These are phyloP conservation scores for Lepus europaeus DNA, from an alignment of 2,113 vertebrate species.

Conservation along the genomic window DNA sequence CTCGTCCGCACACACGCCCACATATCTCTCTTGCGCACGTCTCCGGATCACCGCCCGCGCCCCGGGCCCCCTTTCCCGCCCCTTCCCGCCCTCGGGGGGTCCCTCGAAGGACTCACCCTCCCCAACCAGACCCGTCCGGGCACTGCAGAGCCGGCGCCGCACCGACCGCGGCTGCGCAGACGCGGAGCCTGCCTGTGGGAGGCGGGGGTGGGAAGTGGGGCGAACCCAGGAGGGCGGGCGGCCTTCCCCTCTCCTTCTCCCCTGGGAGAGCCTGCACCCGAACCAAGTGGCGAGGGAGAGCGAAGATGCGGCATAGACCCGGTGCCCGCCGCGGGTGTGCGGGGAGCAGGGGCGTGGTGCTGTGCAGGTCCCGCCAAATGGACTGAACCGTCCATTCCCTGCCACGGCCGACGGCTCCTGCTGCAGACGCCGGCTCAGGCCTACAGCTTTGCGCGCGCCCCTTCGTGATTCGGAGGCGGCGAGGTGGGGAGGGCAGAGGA, in stretches of 20 bases:
- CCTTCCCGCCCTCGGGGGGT: background rate
- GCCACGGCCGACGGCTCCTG: background rate
- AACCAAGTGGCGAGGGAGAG: no score
- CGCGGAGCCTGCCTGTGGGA: slow-evolving; percentile 8
- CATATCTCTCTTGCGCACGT: background rate
- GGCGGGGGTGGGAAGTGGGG: no score
- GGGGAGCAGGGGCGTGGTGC: no score
- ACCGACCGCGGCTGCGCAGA: slow-evolving; percentile 60
- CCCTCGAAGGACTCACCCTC: slow-evolving; percentile 69
- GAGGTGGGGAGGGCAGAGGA: no score
- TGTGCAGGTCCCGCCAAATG: background rate
- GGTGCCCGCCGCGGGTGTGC: rapidly evolving
- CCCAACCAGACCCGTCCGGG: background rate
- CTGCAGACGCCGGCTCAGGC: background rate
- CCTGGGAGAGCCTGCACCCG: background rate
- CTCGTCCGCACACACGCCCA: background rate
- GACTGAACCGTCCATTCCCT: background rate
- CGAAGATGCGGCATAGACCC: rapidly evolving
- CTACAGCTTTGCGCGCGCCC: background rate
- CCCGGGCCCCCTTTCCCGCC: background rate
- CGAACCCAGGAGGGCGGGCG: background rate
- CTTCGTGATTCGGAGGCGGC: rapidly evolving
- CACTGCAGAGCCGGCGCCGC: slow-evolving; percentile 38
- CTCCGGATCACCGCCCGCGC: background rate
- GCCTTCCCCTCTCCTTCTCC: no score